Evolutionary conservation across 1,140 invertebrate species (phyloP), one percentile per base, ranked within the genome.

Genomic region (Mycetomoellerius zeteki): DNA sequence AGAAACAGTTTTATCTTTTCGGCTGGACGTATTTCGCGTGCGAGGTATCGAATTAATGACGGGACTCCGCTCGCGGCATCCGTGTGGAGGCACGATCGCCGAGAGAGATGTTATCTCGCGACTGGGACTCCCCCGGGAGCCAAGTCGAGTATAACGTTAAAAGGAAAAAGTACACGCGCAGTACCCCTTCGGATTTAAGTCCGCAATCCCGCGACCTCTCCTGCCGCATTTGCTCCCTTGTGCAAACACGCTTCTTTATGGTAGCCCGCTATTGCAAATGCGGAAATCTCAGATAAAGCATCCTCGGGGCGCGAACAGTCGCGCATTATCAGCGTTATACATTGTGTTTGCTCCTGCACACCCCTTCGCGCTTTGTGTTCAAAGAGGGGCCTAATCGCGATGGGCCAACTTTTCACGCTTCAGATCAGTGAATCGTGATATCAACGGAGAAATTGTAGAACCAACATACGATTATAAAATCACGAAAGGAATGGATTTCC

Each of bases 281-380:
- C 69, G 81, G 33, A 90, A 90, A 90, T 81, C 86, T 72, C 30
- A 71, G 89, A 90, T 90, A 90, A 43, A 90, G 86, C 19, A 90
- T 90, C 69, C 86, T 77, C 30, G 69, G 54, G 50, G 69, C 54
- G 80, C 43, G 75, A 85, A 67, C 50, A 52, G 37, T 64, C 60
- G 64, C 62, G 80, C 77, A 90, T 90, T 88, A 90, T 88, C 89
- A 77, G 85, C 65, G 24, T 24, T 87, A 67, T 76, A 37, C 75
- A 27, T 50, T n/a, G 27, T 77, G 67, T 54, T 64, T 19, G 33
- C 56, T 12, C 58, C 77, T 84, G 19, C n/a, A n/a, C 21, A 54
- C n/a, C 21, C 30, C 21, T 50, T 62, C 16, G n/a, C 7, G 24
- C 33, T 73, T 62, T 60, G 33, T 56, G 64, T 43, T 37, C 60